These are phyloP conservation scores for Phenganax stokvisi DNA, from an alignment of 92 coral and sea anemone species.

Conservation along the genomic window DNA sequence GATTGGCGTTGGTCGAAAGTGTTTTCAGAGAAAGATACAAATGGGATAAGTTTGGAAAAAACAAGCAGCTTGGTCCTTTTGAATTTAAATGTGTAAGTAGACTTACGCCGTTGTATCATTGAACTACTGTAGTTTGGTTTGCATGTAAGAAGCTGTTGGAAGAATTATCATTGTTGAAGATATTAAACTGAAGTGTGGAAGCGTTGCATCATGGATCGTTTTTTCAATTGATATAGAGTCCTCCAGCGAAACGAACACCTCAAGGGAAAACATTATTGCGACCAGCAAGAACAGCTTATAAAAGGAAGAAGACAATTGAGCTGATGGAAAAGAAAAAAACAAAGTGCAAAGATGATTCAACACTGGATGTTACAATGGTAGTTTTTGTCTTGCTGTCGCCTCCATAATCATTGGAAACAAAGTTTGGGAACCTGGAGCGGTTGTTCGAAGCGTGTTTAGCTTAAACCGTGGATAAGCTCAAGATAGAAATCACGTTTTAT, in stretches of 20 bases:
- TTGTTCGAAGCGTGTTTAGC: not conserved
- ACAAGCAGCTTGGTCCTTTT: constrained; percentile 24
- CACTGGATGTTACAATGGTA: not conserved
- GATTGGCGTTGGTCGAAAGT: constrained; percentile 1
- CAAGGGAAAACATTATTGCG: constrained; percentile 13
- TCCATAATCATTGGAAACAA: not conserved
- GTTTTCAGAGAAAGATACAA: not conserved
- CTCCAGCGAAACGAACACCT: constrained; percentile 18
- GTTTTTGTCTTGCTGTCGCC: not conserved
- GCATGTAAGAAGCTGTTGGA: no score
- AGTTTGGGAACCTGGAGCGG: not conserved
- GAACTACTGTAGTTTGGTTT: not conserved
- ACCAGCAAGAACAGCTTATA: constrained; percentile 4
- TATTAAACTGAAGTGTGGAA: no score
- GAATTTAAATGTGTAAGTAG: constrained; percentile 28
- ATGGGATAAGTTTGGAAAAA: not conserved
- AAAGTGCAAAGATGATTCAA: not conserved
- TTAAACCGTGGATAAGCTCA: no score
- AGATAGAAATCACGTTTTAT: no score
- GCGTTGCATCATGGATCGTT: not conserved
- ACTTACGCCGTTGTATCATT: not conserved
- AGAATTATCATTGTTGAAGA: no score
- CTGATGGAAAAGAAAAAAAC: not conserved
- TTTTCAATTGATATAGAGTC: constrained; percentile 12
- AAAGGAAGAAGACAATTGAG: not conserved